Evolutionary conservation across 2,797 vertebrate genomes (phyloP), one percentile per base, ranked within the genome.

Genomic region (Brotogeris chrysoptera): DNA sequence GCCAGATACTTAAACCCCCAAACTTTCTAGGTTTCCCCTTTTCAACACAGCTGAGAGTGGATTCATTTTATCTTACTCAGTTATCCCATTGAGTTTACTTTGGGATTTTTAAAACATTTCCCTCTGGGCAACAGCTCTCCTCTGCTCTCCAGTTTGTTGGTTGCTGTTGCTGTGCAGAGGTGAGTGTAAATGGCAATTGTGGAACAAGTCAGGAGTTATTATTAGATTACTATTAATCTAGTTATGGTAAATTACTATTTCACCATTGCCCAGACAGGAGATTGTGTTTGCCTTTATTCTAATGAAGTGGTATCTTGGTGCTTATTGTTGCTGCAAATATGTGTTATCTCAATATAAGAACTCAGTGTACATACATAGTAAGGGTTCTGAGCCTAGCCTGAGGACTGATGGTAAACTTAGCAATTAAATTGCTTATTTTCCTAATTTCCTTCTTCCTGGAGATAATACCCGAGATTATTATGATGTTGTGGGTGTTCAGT

Each of bases 391-490:
- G 10, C 66, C 52, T 18, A 85, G 79, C 74, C 71, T 1, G 19
- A 79, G 91, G 78, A 68, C 60, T 49, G 68, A 28, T 18, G n/a
- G 68, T 43, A 77, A 85, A 82, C 43, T 32, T 16, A 10, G 76
- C 61, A 90, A 90, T 91, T 71, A n/a, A 90, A 81, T 77, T n/a
- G 43, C 20, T 19, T 88, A 86, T 82, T 49, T 50, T 73, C 9
- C 1, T 66, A 0, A 55, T 88, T 90, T 81, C 68, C 57, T 77
- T 55, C 64, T 64, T 5, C 3, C 72, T 50, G 44, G 44, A 72
- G 82, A 6, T 46, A 30, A 61, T 0, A n/a, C 25, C 63, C 66
- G 88, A 60, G 71, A 63, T 52, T 25, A 55, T 73, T 16, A 9
- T 83, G 13, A 4, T 19, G 73, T 43, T 72, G 86, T 41, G 72